phyloP scores from a whole-genome alignment of 2,113 vertebrate genomes.

The Dunckerocampus dactyliophorus region DNA sequence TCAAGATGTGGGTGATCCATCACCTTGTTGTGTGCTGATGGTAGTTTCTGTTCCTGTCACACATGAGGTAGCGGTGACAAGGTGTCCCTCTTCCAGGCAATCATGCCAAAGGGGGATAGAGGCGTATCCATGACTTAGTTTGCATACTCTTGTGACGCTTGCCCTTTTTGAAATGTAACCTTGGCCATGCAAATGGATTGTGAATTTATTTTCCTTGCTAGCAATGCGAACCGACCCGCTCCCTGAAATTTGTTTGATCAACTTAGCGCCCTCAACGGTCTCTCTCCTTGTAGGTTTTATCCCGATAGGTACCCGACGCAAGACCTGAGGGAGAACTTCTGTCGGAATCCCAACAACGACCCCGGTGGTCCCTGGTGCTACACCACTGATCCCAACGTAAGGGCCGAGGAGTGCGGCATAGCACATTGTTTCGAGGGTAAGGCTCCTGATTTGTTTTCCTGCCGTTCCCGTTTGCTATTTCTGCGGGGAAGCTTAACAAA shows the following conservation, averaged over 20 bases:
- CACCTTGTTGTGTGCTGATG: conserved; percentile 45
- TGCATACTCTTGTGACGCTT: conserved; percentile 10
- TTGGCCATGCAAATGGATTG: conserved; percentile 23
- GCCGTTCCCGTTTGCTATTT: too few species aligned
- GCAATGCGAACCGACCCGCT: conserved; percentile 18
- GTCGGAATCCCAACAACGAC: conserved; percentile 91
- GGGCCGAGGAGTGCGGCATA: conserved; percentile 87
- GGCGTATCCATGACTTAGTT: conserved; percentile 31
- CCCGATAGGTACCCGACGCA: conserved; percentile 83
- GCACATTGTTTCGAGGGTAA: conserved; percentile 93
- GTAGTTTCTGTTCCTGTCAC: conserved; percentile 43
- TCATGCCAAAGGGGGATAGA: conserved; percentile 37
- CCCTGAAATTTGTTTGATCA: conserved; percentile 45
- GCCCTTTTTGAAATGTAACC: conserved; percentile 15
- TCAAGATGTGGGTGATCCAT: conserved; percentile 40
- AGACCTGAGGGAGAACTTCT: conserved; percentile 93
- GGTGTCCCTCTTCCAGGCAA: conserved; percentile 27
- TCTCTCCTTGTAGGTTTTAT: conserved; percentile 49
- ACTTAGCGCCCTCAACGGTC: conserved; percentile 40
- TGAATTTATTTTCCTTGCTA: conserved; percentile 50
- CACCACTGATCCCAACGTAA: conserved; percentile 84
- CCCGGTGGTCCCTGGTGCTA: conserved; percentile 95
- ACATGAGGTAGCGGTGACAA: conserved; percentile 30
- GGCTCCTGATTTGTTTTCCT: conserved; percentile 1
- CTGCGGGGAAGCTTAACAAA: too few species aligned